Percentiles rank a stretch among this genome's conserved stretches.
Conservation (phyloP, 1,140 invertebrate species). For the Pseudomyrmex gracilis region DNA sequence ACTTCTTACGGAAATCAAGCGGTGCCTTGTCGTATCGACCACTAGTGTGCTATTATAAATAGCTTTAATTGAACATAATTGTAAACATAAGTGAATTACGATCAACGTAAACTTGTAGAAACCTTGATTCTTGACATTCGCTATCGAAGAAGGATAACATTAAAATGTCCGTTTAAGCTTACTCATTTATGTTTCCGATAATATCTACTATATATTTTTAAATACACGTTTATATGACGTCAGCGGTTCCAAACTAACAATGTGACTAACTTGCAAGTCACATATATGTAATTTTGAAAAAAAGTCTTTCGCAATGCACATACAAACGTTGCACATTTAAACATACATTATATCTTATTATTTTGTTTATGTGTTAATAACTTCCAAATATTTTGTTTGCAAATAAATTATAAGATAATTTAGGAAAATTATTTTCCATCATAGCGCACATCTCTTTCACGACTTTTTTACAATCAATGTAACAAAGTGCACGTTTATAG, state of each 20-base stretch:
- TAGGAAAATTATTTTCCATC: not conserved
- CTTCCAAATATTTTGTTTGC: not conserved
- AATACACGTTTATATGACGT: not conserved
- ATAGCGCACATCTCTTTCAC: not conserved
- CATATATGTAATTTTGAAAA: not conserved
- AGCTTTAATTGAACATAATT: slow-evolving; percentile 39
- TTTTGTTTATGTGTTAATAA: too few species aligned
- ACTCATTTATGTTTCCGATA: not conserved
- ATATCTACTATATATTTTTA: not conserved
- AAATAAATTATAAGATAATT: not conserved
- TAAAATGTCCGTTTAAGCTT: not conserved
- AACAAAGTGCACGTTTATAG: not conserved
- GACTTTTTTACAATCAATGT: not conserved
- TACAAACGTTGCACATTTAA: not conserved
- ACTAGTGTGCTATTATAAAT: slow-evolving; percentile 25
- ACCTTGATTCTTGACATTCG: not conserved
- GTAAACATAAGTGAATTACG: slow-evolving; percentile 13
- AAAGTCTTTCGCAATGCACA: not conserved
- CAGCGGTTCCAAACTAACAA: not conserved
- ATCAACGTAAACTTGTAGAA: not conserved
- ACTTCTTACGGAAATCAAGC: slow-evolving; percentile 52
- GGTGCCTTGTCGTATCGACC: slow-evolving; percentile 10
- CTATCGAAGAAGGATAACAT: not conserved
- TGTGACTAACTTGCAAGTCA: too few species aligned
- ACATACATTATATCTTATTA: not conserved